Base-by-base conservation (phyloP, 2,113 vertebrate species). In the Nothocercus julius region DNA sequence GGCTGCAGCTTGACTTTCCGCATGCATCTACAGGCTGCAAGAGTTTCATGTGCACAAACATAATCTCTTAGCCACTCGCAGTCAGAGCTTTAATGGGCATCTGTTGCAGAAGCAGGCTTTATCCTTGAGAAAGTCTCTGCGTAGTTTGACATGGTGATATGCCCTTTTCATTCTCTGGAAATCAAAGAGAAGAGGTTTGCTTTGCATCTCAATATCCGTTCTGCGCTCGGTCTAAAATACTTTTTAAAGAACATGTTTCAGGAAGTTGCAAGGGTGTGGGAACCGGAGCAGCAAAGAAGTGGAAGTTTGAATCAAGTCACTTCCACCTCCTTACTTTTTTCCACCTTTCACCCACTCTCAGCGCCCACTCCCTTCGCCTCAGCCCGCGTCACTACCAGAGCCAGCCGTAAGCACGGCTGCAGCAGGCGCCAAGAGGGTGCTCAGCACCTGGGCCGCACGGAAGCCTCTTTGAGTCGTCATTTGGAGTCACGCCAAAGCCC, bases 21-120 rank as follows among this genome's bases (percentile, higher is more conserved):
- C 19, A 4, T 9, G 30, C 42, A 51, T 0, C 0, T 51, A 67
- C 16, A 17, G 0, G 0, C 30, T 72, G 74, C 42, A 30, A 9
- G 61, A 47, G 40, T 58, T 90, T 62, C n/a, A 4, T 7, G 51
- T 36, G 36, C 0, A 0, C 21, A 22, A 42, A 64, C 70, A 24
- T 67, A 63, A 72, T 36, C 74, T 69, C 25, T 22, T 67, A 62
- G 54, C 61, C 51, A 47, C 0, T 1, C 27, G 27, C 51, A 47
- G 80, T 28, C 12, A 28, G 72, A 69, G 42, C 56, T 63, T 87
- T 15, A 28, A 13, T 13, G 40, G 47, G 42, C 58, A 38, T 18
- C 53, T 76, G 68, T 64, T 45, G 68, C 20, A 93, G 68, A 69
- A 62, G 44, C 2, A 34, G 58, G 17, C 5, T 2, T 28, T 76